Percentiles rank a stretch among this genome's conserved stretches.
phyloP scores from a whole-genome alignment of 2,888 invertebrate species.

The Ornithoptera alexandrae region DNA sequence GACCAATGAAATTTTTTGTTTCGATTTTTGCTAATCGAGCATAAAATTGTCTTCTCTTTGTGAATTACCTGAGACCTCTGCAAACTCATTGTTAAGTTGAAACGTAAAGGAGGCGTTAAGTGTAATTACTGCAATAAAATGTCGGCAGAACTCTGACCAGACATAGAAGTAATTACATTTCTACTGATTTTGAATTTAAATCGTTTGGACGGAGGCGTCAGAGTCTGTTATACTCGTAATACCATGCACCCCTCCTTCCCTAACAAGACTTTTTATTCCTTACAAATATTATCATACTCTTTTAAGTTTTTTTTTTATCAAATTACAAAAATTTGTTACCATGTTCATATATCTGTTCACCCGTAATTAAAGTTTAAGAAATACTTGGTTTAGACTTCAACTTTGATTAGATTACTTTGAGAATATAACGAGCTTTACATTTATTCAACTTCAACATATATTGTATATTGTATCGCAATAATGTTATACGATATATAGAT shows the following conservation, averaged over 20 bases:
- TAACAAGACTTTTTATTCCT: constrained; percentile 11
- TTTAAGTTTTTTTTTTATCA: not conserved
- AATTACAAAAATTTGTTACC: not conserved
- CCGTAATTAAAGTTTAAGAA: not conserved
- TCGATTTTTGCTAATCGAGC: not conserved
- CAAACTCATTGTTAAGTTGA: constrained; percentile 34
- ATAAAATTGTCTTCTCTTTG: not conserved
- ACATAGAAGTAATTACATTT: constrained; percentile 73
- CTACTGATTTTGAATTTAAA: constrained; percentile 77
- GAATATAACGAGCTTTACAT: no score
- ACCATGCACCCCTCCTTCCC: constrained; percentile 9
- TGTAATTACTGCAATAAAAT: constrained; percentile 73
- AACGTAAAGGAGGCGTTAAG: constrained; percentile 68
- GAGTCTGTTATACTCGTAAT: constrained; percentile 18
- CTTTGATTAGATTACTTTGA: no score
- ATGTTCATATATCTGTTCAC: not conserved
- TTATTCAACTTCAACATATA: no score
- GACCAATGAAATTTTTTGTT: not conserved
- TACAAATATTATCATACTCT: constrained; percentile 10
- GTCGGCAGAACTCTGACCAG: constrained; percentile 66
- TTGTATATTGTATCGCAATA: no score
- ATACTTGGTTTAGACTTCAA: no score
- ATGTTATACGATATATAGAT: no score
- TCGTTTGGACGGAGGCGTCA: constrained; percentile 45
- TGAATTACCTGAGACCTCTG: constrained; percentile 15